Evolutionary conservation across 2,113 vertebrate genomes (phyloP).

Genomic region (Sciurus niger): DNA sequence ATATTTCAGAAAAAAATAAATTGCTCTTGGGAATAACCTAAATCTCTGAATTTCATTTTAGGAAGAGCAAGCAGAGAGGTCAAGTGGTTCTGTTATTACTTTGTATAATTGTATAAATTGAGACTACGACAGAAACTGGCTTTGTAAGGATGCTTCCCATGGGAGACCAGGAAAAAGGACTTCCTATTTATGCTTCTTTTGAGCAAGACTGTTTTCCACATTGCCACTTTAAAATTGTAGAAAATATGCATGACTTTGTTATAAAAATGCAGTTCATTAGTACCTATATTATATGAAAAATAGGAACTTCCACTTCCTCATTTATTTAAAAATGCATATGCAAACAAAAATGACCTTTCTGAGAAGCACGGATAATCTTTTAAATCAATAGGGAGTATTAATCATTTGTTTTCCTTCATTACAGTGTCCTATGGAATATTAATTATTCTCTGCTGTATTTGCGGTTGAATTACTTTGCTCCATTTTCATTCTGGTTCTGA

Average conservation of each 20-base stretch:
- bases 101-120: not conserved
- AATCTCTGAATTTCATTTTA: not conserved
- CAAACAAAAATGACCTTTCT: conserved; percentile 55
- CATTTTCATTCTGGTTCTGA: conserved; percentile 3
- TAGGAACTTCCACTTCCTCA: not conserved
- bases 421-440: conserved; percentile 41
- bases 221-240: not conserved
- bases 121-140: not conserved
- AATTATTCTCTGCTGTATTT: conserved; percentile 41
- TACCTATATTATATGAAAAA: conserved; percentile 29
- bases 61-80: not conserved
- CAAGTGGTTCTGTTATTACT: not conserved
- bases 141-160: not conserved
- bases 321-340: conserved; percentile 30
- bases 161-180: not conserved
- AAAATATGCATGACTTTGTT: conserved; percentile 26
- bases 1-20: not conserved
- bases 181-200: not conserved
- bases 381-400: conserved; percentile 45
- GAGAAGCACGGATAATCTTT: conserved; percentile 32
- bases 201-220: conserved; percentile 32
- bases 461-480: not conserved
- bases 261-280: not conserved
- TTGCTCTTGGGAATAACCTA: not conserved
- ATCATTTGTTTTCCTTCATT: conserved; percentile 50